Base-by-base conservation (phyloP, 2,797 vertebrate genomes). In the Danio albolineatus region DNA sequence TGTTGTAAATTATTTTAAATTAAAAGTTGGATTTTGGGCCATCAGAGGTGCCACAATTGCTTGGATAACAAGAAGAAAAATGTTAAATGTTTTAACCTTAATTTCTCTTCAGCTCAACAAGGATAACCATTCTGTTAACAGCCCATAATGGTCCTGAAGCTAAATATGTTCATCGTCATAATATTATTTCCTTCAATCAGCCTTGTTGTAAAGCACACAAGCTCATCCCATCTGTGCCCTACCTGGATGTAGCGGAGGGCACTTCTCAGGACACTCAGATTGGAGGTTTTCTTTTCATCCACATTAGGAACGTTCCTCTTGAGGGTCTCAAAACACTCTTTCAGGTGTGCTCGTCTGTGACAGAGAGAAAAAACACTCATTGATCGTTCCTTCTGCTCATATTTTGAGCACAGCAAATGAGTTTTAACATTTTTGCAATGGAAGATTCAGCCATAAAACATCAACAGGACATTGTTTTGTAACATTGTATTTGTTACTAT, bases 161-260 rank as follows among this genome's bases (percentile, higher is more conserved):
- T 16, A 60, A 60, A 38, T 60, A 39, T 60, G 39, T 39, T 36
- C 5, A 70, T 38, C 28, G 28, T 28, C 28, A 28, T 28, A n/a
- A 28, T 28, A 28, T 1, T 28, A 1, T 28, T 3, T 28, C 28
- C 14, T 41, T 71, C 7, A 8, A 14, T 0, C n/a, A 8, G 12
- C 36, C 28, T 67, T 16, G 46, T 44, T 19, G 43, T 6, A 16
- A 6, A 16, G 36, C 28, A 56, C 38, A 65, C 53, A 1, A 19
- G 19, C 36, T 10, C 38, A 19, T 10, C 1, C 8, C 28, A 49
- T 9, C 13, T 2, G 4, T 28, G 46, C n/a, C 49, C 60, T 93
- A 99, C 98, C 97, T 99, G 98, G 87, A 99, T 99, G 91, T 99
- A 99, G 90, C 97, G 93, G 90, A 99, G 90, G 85, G 97, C 97